Evolutionary conservation across 2,888 invertebrate genomes (phyloP).

Genomic region (Ethmia dodecea): DNA sequence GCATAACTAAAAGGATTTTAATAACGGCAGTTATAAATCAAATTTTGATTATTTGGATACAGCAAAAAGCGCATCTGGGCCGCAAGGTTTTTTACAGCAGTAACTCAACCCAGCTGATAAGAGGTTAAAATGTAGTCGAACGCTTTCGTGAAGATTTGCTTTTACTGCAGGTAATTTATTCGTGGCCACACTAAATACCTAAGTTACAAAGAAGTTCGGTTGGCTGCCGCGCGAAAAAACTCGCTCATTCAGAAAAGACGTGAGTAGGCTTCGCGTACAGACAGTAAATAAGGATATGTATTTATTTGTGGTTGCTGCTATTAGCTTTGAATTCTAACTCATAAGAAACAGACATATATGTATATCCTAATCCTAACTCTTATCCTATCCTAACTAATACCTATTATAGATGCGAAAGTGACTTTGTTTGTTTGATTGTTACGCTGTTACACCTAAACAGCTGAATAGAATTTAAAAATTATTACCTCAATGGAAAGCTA

Average conservation of each 20-base stretch:
- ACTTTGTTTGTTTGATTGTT: too few relatives aligned
- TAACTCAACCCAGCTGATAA: constrained; percentile 53
- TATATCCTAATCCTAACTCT: too few relatives aligned
- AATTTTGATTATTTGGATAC: constrained; percentile 58
- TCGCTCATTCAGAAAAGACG: constrained; percentile 36
- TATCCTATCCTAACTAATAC: too few relatives aligned
- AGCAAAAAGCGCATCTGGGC: constrained; percentile 37
- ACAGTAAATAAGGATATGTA: constrained; percentile 15
- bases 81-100: constrained; percentile 19
- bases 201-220: constrained; percentile 53
- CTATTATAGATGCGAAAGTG: too few relatives aligned
- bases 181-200: constrained; percentile 53
- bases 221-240: constrained; percentile 40
- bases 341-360: too few relatives aligned
- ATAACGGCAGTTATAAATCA: constrained; percentile 60
- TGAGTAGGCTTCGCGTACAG: constrained; percentile 30
- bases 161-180: constrained; percentile 54
- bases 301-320: background rate
- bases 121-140: constrained; percentile 50
- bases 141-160: constrained; percentile 39
- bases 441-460: too few relatives aligned
- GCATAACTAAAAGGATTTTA: constrained; percentile 50
- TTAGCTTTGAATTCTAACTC: too few relatives aligned
- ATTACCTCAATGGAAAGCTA: too few relatives aligned
- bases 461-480: too few relatives aligned